These are phyloP conservation scores for Donacobius atricapilla DNA, from an alignment of 2,113 vertebrate genomes.

Conservation along the genomic window DNA sequence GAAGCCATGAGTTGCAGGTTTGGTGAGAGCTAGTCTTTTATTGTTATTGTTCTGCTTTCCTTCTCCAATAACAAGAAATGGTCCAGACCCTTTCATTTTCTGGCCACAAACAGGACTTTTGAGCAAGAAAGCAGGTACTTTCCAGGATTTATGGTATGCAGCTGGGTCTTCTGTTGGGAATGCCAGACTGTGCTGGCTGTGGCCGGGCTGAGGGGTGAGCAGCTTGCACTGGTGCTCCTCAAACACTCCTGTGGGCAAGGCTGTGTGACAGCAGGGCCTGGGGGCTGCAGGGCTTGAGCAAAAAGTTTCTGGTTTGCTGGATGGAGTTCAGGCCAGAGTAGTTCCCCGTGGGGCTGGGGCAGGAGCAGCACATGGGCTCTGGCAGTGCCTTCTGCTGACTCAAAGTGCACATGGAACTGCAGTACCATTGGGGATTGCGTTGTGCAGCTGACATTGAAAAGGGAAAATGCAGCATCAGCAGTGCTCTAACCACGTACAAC, in stretches of 20 bases:
- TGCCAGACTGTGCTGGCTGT: not conserved
- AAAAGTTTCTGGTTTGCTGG: not conserved
- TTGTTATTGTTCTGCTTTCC: not conserved
- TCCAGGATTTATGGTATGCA: not conserved
- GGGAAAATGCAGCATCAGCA: not conserved
- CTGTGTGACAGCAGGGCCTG: not conserved
- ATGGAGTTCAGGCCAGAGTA: not conserved
- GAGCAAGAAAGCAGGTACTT: not conserved
- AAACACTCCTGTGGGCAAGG: not conserved
- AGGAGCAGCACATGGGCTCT: not conserved
- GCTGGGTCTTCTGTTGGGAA: not conserved
- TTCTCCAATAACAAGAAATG: not conserved
- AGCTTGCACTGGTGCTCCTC: not conserved
- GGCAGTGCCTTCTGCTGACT: not conserved
- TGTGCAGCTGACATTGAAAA: not conserved
- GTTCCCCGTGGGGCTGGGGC: not conserved
- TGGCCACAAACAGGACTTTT: not conserved
- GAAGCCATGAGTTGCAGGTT: not conserved
- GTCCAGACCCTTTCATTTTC: not conserved
- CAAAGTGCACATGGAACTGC: rapidly evolving
- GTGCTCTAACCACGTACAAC: not conserved
- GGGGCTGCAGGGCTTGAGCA: not conserved
- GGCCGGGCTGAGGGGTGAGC: rapidly evolving
- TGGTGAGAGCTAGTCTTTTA: not conserved
- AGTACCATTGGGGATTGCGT: not conserved